Conservation (phyloP, 2,888 invertebrate genomes). For the Thymelicus sylvestris region DNA sequence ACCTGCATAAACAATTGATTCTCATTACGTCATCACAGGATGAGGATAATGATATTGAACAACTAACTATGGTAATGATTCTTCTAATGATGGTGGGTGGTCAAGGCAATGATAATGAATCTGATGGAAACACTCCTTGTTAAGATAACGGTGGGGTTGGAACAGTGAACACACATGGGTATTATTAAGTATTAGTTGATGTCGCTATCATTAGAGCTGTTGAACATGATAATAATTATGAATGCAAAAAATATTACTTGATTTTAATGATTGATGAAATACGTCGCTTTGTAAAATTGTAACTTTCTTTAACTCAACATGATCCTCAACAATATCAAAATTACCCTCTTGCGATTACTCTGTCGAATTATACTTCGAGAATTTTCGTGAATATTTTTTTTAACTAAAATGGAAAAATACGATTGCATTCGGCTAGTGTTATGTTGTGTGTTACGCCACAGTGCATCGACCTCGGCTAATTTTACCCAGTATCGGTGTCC, state of each 20-base stretch:
- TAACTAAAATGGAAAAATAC: conserved; percentile 6
- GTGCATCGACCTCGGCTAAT: conserved; percentile 77
- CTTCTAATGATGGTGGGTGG: conserved; percentile 49
- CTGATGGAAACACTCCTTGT: conserved; percentile 38
- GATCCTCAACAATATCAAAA: too few relatives aligned
- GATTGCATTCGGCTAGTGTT: conserved; percentile 18
- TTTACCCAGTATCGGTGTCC: conserved; percentile 66
- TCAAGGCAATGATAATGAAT: conserved; percentile 43
- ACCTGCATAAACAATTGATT: conserved; percentile 79
- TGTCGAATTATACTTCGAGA: too few relatives aligned
- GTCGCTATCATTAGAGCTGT: conserved; percentile 1
- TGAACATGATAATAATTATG: conserved; percentile 3
- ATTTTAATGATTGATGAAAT: not conserved
- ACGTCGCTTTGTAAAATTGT: not conserved
- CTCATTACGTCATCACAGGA: conserved; percentile 55
- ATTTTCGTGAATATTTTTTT: not conserved
- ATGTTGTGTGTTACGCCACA: conserved; percentile 52
- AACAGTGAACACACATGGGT: conserved; percentile 18
- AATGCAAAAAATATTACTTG: not conserved
- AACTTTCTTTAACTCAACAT: too few relatives aligned
- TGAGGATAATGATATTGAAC: conserved; percentile 38
- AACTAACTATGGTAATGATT: conserved; percentile 17
- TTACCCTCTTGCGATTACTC: too few relatives aligned
- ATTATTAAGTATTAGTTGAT: conserved; percentile 25
- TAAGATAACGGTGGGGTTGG: conserved; percentile 9